phyloP scores from a whole-genome alignment of 2,113 vertebrate species.

The Zonotrichia leucophrys region DNA sequence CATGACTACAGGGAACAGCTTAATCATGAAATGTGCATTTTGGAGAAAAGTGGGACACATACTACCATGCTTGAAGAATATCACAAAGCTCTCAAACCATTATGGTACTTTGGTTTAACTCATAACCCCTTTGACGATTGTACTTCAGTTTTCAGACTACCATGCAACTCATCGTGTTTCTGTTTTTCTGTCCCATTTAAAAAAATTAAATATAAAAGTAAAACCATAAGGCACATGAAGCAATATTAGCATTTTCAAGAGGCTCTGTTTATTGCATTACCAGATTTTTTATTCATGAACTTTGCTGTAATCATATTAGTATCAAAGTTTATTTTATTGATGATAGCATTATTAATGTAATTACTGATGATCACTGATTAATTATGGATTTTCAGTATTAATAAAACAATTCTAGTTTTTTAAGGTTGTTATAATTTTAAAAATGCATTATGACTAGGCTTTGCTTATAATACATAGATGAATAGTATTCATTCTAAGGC shows the following conservation, averaged over 20 bases:
- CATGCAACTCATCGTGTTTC: not conserved
- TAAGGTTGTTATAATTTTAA: not conserved
- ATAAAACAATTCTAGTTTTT: constrained; percentile 23
- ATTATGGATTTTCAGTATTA: constrained; percentile 35
- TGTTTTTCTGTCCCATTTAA: not conserved
- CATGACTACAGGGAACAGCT: not conserved
- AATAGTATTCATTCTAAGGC: not conserved
- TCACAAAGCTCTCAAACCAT: not conserved
- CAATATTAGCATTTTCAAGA: constrained; percentile 43
- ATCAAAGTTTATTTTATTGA: constrained; percentile 38
- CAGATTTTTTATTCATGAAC: constrained; percentile 60
- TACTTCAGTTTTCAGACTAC: not conserved
- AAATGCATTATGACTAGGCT: not conserved
- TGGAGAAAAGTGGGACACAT: not conserved
- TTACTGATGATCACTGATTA: constrained; percentile 23
- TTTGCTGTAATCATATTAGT: constrained; percentile 43
- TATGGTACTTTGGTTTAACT: not conserved
- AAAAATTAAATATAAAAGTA: constrained; percentile 29
- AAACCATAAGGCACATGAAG: constrained; percentile 6
- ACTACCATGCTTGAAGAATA: not conserved
- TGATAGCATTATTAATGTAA: not conserved
- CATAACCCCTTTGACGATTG: not conserved
- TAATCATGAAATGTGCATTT: not conserved
- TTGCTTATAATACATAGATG: not conserved
- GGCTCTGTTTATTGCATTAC: constrained; percentile 35